Conservation (phyloP, 2,888 invertebrate genomes). For the Orthosia gothica region DNA sequence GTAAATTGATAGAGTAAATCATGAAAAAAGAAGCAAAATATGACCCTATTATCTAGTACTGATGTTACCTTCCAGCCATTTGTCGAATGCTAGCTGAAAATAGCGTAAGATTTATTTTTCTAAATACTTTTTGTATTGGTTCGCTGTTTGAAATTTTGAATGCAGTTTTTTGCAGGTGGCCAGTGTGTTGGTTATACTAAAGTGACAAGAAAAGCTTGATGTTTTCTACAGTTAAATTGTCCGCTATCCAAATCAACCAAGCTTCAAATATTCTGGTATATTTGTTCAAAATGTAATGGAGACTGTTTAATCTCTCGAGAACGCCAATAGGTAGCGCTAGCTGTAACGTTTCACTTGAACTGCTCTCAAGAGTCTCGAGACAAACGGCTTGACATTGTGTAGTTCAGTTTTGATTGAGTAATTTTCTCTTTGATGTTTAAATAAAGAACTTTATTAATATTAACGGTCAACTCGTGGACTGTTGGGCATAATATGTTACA, state of each 20-base stretch:
- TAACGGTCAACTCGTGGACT: slow-evolving; percentile 11
- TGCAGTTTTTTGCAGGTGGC: neutral
- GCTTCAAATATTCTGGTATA: neutral
- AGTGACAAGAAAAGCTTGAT: neutral
- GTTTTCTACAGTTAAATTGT: neutral
- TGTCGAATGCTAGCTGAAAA: too few species aligned
- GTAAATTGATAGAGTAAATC: slow-evolving; percentile 2
- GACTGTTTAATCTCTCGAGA: slow-evolving; percentile 55
- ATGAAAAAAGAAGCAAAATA: neutral
- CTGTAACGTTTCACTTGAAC: slow-evolving; percentile 37
- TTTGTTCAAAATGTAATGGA: slow-evolving; percentile 30
- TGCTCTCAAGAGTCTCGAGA: slow-evolving; percentile 25
- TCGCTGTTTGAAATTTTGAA: too few species aligned
- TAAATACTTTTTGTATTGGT: too few species aligned
- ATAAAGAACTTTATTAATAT: slow-evolving; percentile 10
- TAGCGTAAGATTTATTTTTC: too few species aligned
- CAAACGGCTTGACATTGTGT: slow-evolving; percentile 31
- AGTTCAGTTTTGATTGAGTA: slow-evolving; percentile 25
- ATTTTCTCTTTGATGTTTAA: slow-evolving; percentile 21
- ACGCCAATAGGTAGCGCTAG: slow-evolving; percentile 61
- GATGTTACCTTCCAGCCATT: too few species aligned
- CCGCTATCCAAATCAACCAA: neutral
- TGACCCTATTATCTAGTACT: neutral
- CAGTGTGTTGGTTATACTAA: neutral
- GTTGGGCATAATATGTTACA: neutral